Conservation (phyloP, 2,797 vertebrate genomes). For the Sebastes hubbsi region DNA sequence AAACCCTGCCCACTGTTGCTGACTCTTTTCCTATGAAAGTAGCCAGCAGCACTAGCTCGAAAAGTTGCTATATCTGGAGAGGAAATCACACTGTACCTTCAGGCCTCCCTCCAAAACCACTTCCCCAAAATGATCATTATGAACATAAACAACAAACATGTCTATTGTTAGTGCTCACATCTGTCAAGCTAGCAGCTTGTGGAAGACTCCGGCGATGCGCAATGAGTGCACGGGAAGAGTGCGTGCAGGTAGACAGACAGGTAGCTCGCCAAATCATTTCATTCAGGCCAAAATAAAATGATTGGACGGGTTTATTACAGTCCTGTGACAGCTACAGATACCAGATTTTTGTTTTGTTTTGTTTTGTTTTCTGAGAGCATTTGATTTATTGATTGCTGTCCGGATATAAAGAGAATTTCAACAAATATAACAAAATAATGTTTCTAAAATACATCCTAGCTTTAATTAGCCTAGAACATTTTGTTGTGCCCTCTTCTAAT, state of each 20-base stretch:
- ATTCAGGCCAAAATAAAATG: not conserved
- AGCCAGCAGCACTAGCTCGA: too few species aligned
- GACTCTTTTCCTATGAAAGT: not conserved
- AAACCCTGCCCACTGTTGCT: not conserved
- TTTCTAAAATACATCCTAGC: too few species aligned
- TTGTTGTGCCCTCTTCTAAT: not conserved
- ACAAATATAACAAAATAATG: not conserved
- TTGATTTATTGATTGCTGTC: not conserved
- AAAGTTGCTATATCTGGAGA: not conserved
- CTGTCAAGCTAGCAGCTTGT: not conserved
- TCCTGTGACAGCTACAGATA: not conserved
- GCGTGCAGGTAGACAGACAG: accelerated
- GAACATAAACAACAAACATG: not conserved
- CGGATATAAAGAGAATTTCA: not conserved
- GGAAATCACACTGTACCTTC: not conserved
- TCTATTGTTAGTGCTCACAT: not conserved
- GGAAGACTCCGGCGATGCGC: not conserved
- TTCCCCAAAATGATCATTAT: not conserved
- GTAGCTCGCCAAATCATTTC: accelerated
- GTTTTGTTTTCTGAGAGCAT: not conserved
- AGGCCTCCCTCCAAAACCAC: not conserved
- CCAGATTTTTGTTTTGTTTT: not conserved
- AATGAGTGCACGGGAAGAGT: not conserved
- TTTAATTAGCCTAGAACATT: too few species aligned
- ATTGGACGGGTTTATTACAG: too few species aligned